Percentiles rank a stretch among this genome's conserved stretches.
Conservation (phyloP, 2,113 vertebrate genomes). For the Corythaixoides concolor region DNA sequence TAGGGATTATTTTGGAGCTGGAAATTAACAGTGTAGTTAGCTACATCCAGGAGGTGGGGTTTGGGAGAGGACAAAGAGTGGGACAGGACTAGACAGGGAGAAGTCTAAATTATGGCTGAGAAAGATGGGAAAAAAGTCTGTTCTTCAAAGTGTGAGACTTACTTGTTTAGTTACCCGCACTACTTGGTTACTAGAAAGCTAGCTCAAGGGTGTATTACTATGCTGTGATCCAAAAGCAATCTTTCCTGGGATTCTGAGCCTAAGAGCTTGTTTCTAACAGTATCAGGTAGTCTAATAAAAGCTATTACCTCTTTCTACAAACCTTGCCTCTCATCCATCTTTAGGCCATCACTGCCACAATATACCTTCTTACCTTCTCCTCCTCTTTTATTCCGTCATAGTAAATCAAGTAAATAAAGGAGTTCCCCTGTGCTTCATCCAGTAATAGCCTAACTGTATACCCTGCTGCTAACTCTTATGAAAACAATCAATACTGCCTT, state of each 20-base stretch:
- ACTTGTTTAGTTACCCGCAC: neutral
- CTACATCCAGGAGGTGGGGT: neutral
- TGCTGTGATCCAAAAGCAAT: neutral
- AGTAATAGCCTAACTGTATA: neutral
- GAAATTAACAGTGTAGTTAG: neutral
- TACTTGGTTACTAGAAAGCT: neutral
- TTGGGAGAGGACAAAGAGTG: neutral
- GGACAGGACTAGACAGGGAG: neutral
- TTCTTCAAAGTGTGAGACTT: neutral
- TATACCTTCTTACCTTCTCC: neutral
- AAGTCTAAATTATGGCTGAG: neutral
- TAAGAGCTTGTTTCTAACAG: neutral
- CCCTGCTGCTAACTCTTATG: neutral
- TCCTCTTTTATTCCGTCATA: neutral
- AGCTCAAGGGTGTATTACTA: neutral
- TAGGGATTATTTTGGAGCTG: neutral
- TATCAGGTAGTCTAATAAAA: neutral
- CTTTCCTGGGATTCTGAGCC: neutral
- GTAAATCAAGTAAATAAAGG: neutral
- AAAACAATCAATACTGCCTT: neutral
- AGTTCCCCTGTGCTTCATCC: neutral
- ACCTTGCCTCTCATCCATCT: neutral
- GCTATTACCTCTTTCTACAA: neutral
- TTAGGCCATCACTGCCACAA: neutral
- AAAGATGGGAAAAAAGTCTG: fast-evolving